Conservation (phyloP, 2,113 vertebrate genomes). For the Ceratotherium simum region DNA sequence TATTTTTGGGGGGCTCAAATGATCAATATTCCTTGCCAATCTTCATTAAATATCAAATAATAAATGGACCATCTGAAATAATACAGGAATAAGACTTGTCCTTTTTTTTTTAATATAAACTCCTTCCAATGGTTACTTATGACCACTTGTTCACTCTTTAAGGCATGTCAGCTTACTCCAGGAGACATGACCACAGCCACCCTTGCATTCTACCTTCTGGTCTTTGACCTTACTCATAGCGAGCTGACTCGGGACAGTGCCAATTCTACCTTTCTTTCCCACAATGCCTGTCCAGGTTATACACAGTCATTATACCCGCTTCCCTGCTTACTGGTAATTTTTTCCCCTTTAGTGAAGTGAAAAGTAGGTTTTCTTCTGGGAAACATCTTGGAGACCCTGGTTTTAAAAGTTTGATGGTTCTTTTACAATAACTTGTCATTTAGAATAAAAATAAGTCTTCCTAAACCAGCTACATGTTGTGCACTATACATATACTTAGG, state of each 20-base stretch:
- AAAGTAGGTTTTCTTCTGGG: background rate
- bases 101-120: background rate
- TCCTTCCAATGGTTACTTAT: background rate
- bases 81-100: background rate
- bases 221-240: background rate
- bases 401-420: background rate
- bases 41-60: constrained; percentile 25
- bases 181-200: background rate
- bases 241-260: background rate
- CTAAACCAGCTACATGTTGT: constrained; percentile 51
- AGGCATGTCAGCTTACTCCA: background rate
- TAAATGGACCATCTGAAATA: background rate
- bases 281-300: background rate
- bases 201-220: background rate
- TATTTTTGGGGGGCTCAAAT: background rate
- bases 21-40: background rate
- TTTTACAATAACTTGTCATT: constrained; percentile 69
- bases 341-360: background rate
- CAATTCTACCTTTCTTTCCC: background rate
- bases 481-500: constrained; percentile 68
- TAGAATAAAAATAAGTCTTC: constrained; percentile 50
- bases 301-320: background rate
- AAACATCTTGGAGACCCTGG: background rate
- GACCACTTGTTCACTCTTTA: background rate
- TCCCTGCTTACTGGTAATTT: too few species aligned